phyloP scores from a whole-genome alignment of 2,797 vertebrate species.

The Sebastes matsubarae region DNA sequence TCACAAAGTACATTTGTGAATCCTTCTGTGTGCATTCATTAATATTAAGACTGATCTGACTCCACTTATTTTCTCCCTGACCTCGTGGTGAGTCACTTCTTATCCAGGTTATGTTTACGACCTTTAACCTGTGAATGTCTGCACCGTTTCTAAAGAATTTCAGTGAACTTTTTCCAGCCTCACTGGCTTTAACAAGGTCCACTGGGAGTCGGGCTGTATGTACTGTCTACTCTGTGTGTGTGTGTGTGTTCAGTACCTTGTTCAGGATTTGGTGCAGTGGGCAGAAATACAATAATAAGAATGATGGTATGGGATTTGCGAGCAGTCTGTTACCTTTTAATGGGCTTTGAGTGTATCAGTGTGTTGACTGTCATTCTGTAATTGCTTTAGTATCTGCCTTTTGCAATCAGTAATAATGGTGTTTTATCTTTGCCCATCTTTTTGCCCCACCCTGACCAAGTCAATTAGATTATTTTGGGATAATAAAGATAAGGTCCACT shows the following conservation, averaged over 20 bases:
- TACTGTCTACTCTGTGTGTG: neutral
- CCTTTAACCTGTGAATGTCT: conserved; percentile 36
- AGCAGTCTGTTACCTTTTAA: neutral
- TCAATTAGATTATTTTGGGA: too few relatives aligned
- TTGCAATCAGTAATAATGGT: neutral
- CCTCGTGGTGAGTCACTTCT: conserved; percentile 10
- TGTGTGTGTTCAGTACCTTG: conserved; percentile 4
- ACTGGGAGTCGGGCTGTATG: conserved; percentile 9
- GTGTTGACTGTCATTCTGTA: neutral
- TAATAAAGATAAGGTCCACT: too few relatives aligned
- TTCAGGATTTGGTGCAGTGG: conserved; percentile 10
- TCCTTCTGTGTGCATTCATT: too few relatives aligned
- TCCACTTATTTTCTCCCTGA: neutral
- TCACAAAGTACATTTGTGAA: too few relatives aligned
- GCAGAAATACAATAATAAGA: neutral
- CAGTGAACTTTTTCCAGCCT: conserved; percentile 37
- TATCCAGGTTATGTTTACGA: conserved; percentile 20
- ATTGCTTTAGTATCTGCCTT: neutral
- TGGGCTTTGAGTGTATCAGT: neutral
- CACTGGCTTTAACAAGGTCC: conserved; percentile 54
- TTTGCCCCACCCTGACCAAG: too few relatives aligned
- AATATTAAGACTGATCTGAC: too few relatives aligned
- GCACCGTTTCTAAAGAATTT: conserved; percentile 36
- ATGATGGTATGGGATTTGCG: neutral
- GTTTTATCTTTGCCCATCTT: neutral